Conservation (phyloP, 2,113 vertebrate species). For the Calonectris borealis region DNA sequence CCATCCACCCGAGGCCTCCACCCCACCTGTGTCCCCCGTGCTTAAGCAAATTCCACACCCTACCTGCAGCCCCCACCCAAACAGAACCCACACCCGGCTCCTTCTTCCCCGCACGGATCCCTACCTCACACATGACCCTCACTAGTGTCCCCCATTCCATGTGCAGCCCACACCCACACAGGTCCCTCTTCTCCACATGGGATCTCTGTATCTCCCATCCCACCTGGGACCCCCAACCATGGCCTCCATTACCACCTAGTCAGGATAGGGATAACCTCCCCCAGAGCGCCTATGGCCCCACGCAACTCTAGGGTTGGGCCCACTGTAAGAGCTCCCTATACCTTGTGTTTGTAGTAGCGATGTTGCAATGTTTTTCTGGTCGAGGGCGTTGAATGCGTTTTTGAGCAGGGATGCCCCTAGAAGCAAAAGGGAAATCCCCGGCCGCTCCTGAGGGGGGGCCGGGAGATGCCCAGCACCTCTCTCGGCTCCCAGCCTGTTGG, state of each 20-base stretch:
- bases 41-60: not conserved
- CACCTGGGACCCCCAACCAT: fast-evolving
- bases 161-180: not conserved
- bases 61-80: not conserved
- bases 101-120: not conserved
- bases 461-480: not conserved
- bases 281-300: fast-evolving
- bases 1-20: not conserved
- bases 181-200: not conserved
- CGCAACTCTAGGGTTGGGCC: not conserved
- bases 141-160: fast-evolving
- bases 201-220: not conserved
- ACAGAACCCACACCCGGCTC: fast-evolving
- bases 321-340: fast-evolving
- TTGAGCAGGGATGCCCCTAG: not conserved
- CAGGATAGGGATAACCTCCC: not conserved
- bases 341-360: not conserved
- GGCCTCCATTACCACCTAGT: fast-evolving
- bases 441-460: not conserved
- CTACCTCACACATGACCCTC: fast-evolving
- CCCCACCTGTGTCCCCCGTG: too few species aligned
- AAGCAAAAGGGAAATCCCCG: not conserved
- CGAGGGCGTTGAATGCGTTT: not conserved
- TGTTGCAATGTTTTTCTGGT: fast-evolving
- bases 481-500: not conserved